phyloP scores from a whole-genome alignment of 1,140 invertebrate genomes.

The Calliopsis andreniformis region DNA sequence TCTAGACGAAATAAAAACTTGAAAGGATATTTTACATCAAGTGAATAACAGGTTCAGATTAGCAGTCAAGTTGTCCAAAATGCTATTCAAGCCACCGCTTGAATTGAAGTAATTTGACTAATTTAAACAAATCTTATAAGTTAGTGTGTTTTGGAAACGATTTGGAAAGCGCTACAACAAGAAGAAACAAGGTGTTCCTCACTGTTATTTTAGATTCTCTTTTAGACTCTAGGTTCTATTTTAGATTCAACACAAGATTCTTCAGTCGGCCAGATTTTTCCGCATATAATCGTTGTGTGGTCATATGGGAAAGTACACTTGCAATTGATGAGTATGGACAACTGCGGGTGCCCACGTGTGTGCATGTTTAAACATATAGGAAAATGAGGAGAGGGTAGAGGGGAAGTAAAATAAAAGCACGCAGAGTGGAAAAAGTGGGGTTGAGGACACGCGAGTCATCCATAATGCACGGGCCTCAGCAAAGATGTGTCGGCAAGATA shows the following conservation, averaged over 20 bases:
- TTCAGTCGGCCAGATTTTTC: slow-evolving; percentile 21
- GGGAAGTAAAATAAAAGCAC: slow-evolving; percentile 33
- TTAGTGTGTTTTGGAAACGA: no score
- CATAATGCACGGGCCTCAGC: slow-evolving; percentile 75
- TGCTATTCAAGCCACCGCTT: no score
- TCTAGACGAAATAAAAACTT: no score
- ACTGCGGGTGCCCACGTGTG: slow-evolving; percentile 1
- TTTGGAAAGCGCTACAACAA: no score
- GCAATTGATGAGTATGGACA: slow-evolving; percentile 39
- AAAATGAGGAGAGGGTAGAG: slow-evolving; percentile 18
- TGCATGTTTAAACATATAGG: slow-evolving; percentile 18
- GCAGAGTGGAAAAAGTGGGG: slow-evolving; percentile 54
- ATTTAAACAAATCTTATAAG: no score
- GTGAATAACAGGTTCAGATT: no score
- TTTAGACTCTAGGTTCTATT: no score
- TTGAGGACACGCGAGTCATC: slow-evolving; percentile 77
- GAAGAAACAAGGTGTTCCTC: no score
- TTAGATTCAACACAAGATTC: neutral
- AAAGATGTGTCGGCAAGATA: slow-evolving; percentile 76
- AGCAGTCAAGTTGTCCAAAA: no score
- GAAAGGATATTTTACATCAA: no score
- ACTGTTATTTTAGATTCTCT: no score
- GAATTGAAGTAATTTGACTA: no score
- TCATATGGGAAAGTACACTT: slow-evolving; percentile 13
- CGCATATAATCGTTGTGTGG: neutral